A percentile compares a stretch with the other conserved stretches of the same genome.
phyloP scores from a whole-genome alignment of 2,888 invertebrate species.

The Dryomyza anilis region DNA sequence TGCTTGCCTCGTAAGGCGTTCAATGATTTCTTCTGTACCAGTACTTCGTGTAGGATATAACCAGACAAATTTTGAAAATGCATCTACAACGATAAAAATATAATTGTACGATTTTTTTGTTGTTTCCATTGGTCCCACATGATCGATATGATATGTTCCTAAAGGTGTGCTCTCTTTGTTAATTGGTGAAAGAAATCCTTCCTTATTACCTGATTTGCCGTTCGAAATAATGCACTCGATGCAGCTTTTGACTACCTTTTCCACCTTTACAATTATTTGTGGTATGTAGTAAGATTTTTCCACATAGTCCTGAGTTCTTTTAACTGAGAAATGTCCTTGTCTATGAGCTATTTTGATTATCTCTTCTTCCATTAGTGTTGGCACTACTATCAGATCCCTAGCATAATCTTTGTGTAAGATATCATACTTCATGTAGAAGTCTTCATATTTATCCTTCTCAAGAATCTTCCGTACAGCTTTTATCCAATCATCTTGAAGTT shows the following conservation, averaged over 20 bases:
- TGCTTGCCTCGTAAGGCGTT: constrained; percentile 44
- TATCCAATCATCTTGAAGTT: constrained; percentile 30
- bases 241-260: constrained; percentile 30
- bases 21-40: constrained; percentile 43
- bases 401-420: constrained; percentile 30
- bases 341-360: constrained; percentile 50
- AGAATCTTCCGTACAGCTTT: constrained; percentile 29
- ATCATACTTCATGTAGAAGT: constrained; percentile 30
- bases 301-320: no score
- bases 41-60: constrained; percentile 46
- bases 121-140: constrained; percentile 47
- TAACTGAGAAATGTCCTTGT: constrained; percentile 51
- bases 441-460: constrained; percentile 19
- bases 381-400: constrained; percentile 44
- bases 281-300: no score
- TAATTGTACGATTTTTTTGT: constrained; percentile 29
- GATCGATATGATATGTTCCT: constrained; percentile 49
- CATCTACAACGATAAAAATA: constrained; percentile 37
- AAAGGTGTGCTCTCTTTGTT: constrained; percentile 46
- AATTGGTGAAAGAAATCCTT: no score
- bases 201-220: constrained; percentile 46
- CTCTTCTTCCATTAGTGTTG: constrained; percentile 46
- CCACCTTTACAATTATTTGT: constrained; percentile 31
- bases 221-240: constrained; percentile 32
- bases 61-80: constrained; percentile 52